Conservation (phyloP, 2,888 invertebrate genomes). For the Acanthopleura granulata region DNA sequence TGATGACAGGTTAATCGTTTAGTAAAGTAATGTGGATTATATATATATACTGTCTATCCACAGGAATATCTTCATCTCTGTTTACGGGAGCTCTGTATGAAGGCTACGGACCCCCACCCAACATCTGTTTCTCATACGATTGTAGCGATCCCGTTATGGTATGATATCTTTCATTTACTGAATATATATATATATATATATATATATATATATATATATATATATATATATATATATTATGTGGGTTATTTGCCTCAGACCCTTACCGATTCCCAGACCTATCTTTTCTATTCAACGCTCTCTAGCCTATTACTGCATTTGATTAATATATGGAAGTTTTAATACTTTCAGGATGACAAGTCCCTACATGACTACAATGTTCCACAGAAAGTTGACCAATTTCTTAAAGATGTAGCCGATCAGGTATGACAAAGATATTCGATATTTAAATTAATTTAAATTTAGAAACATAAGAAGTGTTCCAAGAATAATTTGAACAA, state of each 20-base stretch:
- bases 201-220: too few relatives aligned
- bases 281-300: too few relatives aligned
- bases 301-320: too few relatives aligned
- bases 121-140: conserved; percentile 86
- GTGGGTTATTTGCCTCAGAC: too few relatives aligned
- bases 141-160: not conserved
- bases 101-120: conserved; percentile 85
- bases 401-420: conserved; percentile 41
- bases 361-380: conserved; percentile 86
- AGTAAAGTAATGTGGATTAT: too few relatives aligned
- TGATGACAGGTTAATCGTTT: too few relatives aligned
- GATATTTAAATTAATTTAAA: not conserved
- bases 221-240: too few relatives aligned
- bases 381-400: conserved; percentile 75
- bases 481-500: too few relatives aligned
- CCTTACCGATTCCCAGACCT: too few relatives aligned
- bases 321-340: not conserved
- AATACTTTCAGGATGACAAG: conserved; percentile 77
- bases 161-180: not conserved
- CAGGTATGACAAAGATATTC: conserved; percentile 37
- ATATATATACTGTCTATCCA: too few relatives aligned
- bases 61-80: conserved; percentile 18
- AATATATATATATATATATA: too few relatives aligned
- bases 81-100: conserved; percentile 74
- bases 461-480: not conserved